Base-by-base conservation (phyloP, 2,888 invertebrate species). In the Steinernema hermaphroditum region DNA sequence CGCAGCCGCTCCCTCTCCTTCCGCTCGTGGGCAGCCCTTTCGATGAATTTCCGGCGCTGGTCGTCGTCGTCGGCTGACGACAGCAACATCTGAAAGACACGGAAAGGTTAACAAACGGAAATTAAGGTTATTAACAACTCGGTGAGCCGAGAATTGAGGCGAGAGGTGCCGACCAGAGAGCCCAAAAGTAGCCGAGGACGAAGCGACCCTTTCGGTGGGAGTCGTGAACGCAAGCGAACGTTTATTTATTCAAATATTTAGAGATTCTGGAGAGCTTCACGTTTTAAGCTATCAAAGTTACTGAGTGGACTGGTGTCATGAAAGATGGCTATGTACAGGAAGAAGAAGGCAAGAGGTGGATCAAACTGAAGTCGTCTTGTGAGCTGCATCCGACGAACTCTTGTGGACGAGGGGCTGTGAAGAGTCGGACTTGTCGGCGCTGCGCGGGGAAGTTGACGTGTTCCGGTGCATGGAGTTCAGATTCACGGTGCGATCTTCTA, bases 11-110 rank as follows among this genome's bases (percentile, higher is more conserved):
- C 77, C 54, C 74, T 37, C 49, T 75, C 76, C 43, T 75, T 72
- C 12, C 80, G 76, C 49, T 80, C 78, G 72, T 71, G 75, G 44
- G 78, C 77, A 54, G 78, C 77, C 57, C 78, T 73, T 34, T 78
- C 76, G 12, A 80, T 74, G 37, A 74, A 77, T 54, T 70, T 70
- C 29, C 76, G 71, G 43, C 74, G 69, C 34, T 70, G n/a, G n/a
- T n/a, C 71, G 68, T 75, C 75, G 27, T 62, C 62, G 22, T 62
- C 62, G 32, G 62, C 32, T n/a, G 62, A 62, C 62, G 62, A 62
- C 32, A 62, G 32, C 62, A 62, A 32, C 62, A 62, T 62, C 62
- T 62, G n/a, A 62, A 37, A 37, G 37, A 62, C 62, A 32, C 16
- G 2, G 27, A 54, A 32, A 34, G 62, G 29, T 32, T 4, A 62